Evolutionary conservation across 2,888 invertebrate species (phyloP), one percentile per base, ranked within the genome.

Genomic region (Tipula unca): DNA sequence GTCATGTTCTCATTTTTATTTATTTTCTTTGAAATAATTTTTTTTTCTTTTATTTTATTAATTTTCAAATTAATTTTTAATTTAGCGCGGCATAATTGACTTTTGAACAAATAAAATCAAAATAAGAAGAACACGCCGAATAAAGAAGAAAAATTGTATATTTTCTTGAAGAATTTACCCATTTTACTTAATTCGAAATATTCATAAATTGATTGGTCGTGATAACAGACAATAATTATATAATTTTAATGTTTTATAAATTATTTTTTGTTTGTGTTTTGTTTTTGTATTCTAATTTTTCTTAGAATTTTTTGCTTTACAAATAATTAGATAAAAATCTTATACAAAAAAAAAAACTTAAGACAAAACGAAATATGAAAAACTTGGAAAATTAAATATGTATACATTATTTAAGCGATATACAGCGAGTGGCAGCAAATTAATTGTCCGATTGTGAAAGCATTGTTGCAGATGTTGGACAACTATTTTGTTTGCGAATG

Each of bases 1-100:
- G 83, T 83, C 83, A 83, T 83, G 83, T 83, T 83, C 83, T 83
- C 83, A 83, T 83, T 83, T 83, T 83, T 83, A 83, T 32, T 83
- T 83, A 83, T 83, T 83, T 83, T 83, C 83, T 83, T 83, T 83
- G 83, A 83, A 83, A 32, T 83, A 83, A 32, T 32, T 32, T 32
- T 32, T 32, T 83, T 83, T 32, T 14, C n/a, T 32, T 32, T 83
- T 17, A 83, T 32, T 32, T 32, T 83, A 83, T 32, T 83, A 83
- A 83, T 83, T 83, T 83, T 83, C 35, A 83, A 83, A 83, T 32
- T 83, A 83, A 83, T 32, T 35, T 83, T 32, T 35, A 29, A 83
- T 83, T 83, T 32, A 83, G 35, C 83, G 83, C 83, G 83, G 83
- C 83, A 83, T 83, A 83, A 83, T 35, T 83, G 83, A 83, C 83